Base-by-base conservation (phyloP, 2,113 vertebrate species). In the Echinops telfairi region DNA sequence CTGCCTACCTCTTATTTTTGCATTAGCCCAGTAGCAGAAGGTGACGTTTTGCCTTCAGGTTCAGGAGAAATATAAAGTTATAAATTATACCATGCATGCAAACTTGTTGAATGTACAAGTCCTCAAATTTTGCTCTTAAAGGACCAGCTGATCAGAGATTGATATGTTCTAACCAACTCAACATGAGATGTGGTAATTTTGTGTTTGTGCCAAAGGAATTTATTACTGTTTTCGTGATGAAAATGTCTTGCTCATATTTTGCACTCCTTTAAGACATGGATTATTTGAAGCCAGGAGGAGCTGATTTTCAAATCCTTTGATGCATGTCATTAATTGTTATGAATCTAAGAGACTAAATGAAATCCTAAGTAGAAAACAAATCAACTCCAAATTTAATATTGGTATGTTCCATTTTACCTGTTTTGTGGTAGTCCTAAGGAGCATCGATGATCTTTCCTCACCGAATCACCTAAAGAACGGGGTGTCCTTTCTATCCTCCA, bases 1-100 rank as follows among this genome's bases (percentile, higher is more conserved):
- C 96, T 94, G 97, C 97, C 97, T 92, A 97, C 97, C 96, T 98
- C 97, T 98, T 97, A 98, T 97, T 98, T 98, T 97, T 98, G 97
- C 98, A 98, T 97, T 97, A 97, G 93, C 82, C 93, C 92, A 94
- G 95, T 87, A 96, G 97, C 93, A 96, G 94, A 97, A 98, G 94
- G 96, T 98, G 97, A 98, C 97, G 98, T 98, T 98, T 98, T 97
- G 94, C 92, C 94, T 92, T 73, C 91, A 91, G 91, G 40, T 90
- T 94, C 53, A 92, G 95, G 88, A 83, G 90, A 92, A 84, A 95
- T 92, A 80, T 86, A 76, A 89, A 87, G 84, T 97, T 97, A 95
- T 68, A 96, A 97, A 98, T 97, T 95, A 94, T 53, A 92, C n/a
- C 58, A n/a, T 79, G 47, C 66, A 90, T 64, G 33, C 16, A 95